Base-by-base conservation (phyloP, 2,888 invertebrate genomes). In the Scaeva pyrastri region DNA sequence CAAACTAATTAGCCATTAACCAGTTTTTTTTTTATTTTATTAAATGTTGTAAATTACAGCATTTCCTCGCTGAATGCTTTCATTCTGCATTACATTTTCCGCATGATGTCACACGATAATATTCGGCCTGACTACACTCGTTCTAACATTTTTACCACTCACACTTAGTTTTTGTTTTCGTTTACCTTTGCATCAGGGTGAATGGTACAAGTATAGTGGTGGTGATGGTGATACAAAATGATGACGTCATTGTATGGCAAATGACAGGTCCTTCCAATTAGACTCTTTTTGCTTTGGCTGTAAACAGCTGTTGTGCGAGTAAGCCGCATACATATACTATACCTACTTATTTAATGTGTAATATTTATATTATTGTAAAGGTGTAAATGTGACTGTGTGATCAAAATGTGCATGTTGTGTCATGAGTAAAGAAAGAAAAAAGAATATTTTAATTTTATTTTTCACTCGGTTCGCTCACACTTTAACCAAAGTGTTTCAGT, bases 371-470 rank as follows among this genome's bases (percentile, higher is more conserved):
- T 16, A 21, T 21, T 52, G 52, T 26, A 16, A 39, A 48, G 36
- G 23, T 68, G 73, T 58, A 66, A 64, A 23, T 36, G 71, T 64
- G 45, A 36, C 21, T 58, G 48, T 45, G 48, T 39, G 36, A 50
- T 12, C 41, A 23, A 76, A 85, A 85, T 77, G 80, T 85, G 79
- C 84, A 84, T 79, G 78, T 75, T 79, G 26, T 58, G 62, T 43
- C 62, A 41, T 48, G 31, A 79, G 79, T 64, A 71, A 72, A 71
- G 56, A 73, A 36, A 31, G 21, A 45, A 48, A 66, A 66, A 72
- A 85, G 72, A 73, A 62, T 62, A 77, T 75, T 81, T 48, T 48
- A 70, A 62, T 75, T 74, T 76, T 68, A 56, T 43, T 72, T 55
- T 70, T 85, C 43, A 62, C 56, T 85, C 62, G 50, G 73, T 70